These are phyloP conservation scores for Drosophila acutilabella DNA, from an alignment of 2,888 invertebrate species.

Conservation along the genomic window DNA sequence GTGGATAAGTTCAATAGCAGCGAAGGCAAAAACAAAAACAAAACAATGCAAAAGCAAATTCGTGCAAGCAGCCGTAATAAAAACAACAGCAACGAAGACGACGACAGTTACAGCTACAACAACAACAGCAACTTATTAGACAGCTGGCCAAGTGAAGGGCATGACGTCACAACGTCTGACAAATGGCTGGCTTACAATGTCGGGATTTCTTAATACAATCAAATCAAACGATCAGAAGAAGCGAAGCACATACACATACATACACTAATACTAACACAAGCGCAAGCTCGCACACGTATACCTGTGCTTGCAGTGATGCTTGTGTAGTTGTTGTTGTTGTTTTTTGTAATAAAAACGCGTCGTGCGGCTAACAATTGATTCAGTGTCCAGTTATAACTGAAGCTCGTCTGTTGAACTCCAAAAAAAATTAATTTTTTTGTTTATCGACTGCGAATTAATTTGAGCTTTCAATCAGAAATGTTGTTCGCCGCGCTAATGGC, in stretches of 20 bases:
- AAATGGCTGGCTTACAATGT: slow-evolving; percentile 6
- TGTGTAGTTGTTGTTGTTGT: slow-evolving; percentile 17
- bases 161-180: slow-evolving; percentile 69
- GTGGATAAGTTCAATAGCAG: slow-evolving; percentile 34
- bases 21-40: slow-evolving; percentile 20
- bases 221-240: not conserved
- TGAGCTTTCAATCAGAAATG: no score
- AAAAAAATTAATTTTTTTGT: not conserved
- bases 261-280: slow-evolving; percentile 12
- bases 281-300: slow-evolving; percentile 32
- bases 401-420: slow-evolving; percentile 34
- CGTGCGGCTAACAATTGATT: slow-evolving; percentile 28
- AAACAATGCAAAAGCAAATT: slow-evolving; percentile 5
- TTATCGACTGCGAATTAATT: not conserved
- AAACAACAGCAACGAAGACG: slow-evolving; percentile 13
- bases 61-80: not conserved
- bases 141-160: slow-evolving; percentile 69
- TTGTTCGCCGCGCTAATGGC: slow-evolving; percentile 9
- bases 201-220: slow-evolving; percentile 20
- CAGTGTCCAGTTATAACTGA: slow-evolving; percentile 49
- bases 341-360: slow-evolving; percentile 51
- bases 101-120: slow-evolving; percentile 13
- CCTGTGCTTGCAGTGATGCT: not conserved
- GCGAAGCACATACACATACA: not conserved
- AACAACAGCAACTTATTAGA: slow-evolving; percentile 13